A percentile compares a stretch with the other conserved stretches of the same genome.
These are phyloP conservation scores for Morone chrysops DNA, from an alignment of 2,113 vertebrate genomes.

Conservation along the genomic window DNA sequence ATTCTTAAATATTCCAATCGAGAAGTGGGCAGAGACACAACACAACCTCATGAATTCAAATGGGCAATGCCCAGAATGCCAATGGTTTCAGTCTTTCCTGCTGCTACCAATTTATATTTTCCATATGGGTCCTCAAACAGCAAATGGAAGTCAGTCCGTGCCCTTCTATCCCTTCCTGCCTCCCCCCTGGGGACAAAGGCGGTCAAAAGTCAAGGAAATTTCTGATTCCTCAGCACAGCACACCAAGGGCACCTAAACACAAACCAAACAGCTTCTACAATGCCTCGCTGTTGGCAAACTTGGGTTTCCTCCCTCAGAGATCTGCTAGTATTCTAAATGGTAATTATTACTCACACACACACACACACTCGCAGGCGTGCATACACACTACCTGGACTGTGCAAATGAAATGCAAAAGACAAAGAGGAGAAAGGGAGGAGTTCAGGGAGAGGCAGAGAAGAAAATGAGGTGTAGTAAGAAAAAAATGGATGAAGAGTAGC, in stretches of 20 bases:
- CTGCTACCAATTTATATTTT: conserved; percentile 86
- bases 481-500: conserved; percentile 44
- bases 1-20: conserved; percentile 79
- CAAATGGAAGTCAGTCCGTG: conserved; percentile 79
- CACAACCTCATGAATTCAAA: conserved; percentile 81
- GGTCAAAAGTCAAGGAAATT: conserved; percentile 88
- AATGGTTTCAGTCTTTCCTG: conserved; percentile 75
- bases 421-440: conserved; percentile 67
- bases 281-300: conserved; percentile 79
- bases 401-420: conserved; percentile 78
- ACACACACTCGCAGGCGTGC: conserved; percentile 1
- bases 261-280: conserved; percentile 81
- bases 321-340: conserved; percentile 86
- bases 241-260: conserved; percentile 80
- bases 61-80: conserved; percentile 75
- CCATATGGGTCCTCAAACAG: conserved; percentile 82
- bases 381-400: conserved; percentile 62
- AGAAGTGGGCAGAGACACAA: conserved; percentile 72
- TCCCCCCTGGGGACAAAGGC: conserved; percentile 78
- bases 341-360: conserved; percentile 81
- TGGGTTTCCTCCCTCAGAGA: conserved; percentile 78
- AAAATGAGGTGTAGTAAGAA: conserved; percentile 48
- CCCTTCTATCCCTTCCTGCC: conserved; percentile 72
- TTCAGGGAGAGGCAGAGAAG: conserved; percentile 55
- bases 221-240: conserved; percentile 80